Conservation (phyloP, 2,797 vertebrate species). For the Fratercula arctica region DNA sequence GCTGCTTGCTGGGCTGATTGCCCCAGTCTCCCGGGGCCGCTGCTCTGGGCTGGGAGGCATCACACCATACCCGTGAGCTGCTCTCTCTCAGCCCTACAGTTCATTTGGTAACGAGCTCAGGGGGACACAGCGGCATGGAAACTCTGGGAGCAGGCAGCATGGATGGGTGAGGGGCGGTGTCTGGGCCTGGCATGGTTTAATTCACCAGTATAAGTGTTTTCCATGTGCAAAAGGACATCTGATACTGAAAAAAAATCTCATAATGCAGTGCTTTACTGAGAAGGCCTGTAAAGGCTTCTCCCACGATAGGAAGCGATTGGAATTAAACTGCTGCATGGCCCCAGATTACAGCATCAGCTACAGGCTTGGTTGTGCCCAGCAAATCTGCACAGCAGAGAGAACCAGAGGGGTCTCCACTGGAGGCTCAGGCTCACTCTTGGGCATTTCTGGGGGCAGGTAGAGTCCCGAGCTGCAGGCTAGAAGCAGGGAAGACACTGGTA, state of each 20-base stretch:
- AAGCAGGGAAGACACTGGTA: neutral
- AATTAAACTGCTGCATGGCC: too few species aligned
- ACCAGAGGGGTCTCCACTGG: neutral
- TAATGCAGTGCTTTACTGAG: neutral
- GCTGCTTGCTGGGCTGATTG: neutral
- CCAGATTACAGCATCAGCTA: neutral
- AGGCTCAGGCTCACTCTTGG: neutral
- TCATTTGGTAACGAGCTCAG: neutral
- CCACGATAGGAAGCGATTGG: neutral
- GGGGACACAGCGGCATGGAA: neutral
- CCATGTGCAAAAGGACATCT: neutral
- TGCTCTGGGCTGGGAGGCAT: neutral
- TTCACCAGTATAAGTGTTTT: neutral
- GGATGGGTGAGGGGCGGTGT: neutral
- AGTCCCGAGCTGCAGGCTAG: neutral
- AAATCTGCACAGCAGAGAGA: neutral
- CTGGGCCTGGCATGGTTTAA: neutral
- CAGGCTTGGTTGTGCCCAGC: neutral
- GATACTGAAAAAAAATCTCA: neutral
- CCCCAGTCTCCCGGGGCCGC: neutral
- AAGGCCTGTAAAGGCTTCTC: neutral
- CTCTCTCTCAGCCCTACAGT: neutral
- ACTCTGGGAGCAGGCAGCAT: neutral
- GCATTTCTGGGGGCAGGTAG: neutral
- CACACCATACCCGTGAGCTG: neutral